phyloP scores from a whole-genome alignment of 2,888 invertebrate genomes.

The Thereva unica region DNA sequence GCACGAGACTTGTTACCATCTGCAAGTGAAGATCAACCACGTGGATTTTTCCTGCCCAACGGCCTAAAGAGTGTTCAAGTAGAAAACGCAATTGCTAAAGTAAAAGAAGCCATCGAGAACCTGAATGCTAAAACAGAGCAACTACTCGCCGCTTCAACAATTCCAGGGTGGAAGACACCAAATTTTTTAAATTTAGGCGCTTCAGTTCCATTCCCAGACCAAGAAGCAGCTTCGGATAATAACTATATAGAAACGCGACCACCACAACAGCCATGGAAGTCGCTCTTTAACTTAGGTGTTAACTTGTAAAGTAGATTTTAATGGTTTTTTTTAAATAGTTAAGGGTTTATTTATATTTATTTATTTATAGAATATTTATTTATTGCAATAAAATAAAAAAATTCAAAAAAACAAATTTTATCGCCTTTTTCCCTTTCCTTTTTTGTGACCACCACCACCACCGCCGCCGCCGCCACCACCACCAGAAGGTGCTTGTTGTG shows the following conservation, averaged over 20 bases:
- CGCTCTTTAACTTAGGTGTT: too few relatives aligned
- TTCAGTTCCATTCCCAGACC: not conserved
- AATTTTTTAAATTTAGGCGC: slow-evolving; percentile 3
- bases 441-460: slow-evolving; percentile 50
- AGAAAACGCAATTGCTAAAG: slow-evolving; percentile 24
- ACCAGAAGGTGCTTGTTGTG: slow-evolving; percentile 41
- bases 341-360: slow-evolving; percentile 14
- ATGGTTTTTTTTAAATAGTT: slow-evolving; percentile 15
- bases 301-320: too few relatives aligned
- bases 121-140: slow-evolving; percentile 17
- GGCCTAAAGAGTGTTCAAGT: not conserved
- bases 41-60: not conserved
- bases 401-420: slow-evolving; percentile 37
- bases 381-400: slow-evolving; percentile 11
- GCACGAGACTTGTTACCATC: slow-evolving; percentile 7
- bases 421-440: slow-evolving; percentile 56
- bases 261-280: too few relatives aligned
- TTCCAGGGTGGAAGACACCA: not conserved
- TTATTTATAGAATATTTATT: slow-evolving; percentile 15
- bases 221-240: too few relatives aligned
- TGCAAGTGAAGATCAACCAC: slow-evolving; percentile 3
- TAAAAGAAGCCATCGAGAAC: slow-evolving; percentile 16
- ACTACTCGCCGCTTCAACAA: slow-evolving; percentile 17
- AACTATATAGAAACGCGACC: too few relatives aligned
- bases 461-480: slow-evolving; percentile 14